Base-by-base conservation (phyloP, 2,888 invertebrate genomes). In the Cantharis flavilabris region DNA sequence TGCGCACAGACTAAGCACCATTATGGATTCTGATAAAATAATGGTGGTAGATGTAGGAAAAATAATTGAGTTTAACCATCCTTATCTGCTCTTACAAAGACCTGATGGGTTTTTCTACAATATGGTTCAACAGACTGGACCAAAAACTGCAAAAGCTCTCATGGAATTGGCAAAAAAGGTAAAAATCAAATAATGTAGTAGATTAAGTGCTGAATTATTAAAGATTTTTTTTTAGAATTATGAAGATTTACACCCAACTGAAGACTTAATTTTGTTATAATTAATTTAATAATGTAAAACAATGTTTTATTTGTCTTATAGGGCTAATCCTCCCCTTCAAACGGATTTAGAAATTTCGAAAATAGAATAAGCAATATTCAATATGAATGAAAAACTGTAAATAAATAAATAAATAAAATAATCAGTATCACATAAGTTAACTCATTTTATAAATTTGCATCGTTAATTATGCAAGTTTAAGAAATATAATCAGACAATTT, bases 21-120 rank as follows among this genome's bases (percentile, higher is more conserved):
- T 95, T 1, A 95, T 95, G 93, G 95, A 96, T 87, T 94, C 93
- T 0, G 94, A 95, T 88, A 91, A 92, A 87, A 93, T 95, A 73
- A 85, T 95, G 81, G 94, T 95, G 14, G 92, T 95, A 90, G 93
- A 94, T 84, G 92, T 93, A 23, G 95, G 95, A 0, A 92, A 18
- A 30, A 90, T 93, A 86, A 91, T 92, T 1, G 96, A 97, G 86
- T 91, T 93, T 18, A 95, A 93, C 1, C 92, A 93, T 82, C 96
- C 97, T 0, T 91, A 91, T 84, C 18, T 0, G 90, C 91, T 69
- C 89, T 97, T 30, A 62, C 89, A 91, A 91, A 92, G 30, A 90
- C 7, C 3, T 3, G 92, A 28, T 62, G 73, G 73, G 0, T 16
- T 26, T 26, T 73, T 73, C 5, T 62, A 62, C 16, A 69, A 62